phyloP scores from a whole-genome alignment of 2,888 invertebrate genomes.

The Leptinotarsa peninsularis region DNA sequence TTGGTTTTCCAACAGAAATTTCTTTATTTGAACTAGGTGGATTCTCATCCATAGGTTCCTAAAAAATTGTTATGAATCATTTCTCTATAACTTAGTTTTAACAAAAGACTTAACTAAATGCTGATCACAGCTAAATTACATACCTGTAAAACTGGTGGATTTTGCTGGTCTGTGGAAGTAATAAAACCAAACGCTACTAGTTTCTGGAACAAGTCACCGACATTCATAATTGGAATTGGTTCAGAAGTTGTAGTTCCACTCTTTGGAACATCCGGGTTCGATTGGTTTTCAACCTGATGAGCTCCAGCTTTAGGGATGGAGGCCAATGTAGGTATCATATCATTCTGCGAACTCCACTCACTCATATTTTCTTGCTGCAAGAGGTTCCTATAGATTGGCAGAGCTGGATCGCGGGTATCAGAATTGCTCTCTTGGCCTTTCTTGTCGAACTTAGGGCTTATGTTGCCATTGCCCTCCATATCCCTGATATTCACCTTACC shows the following conservation, averaged over 20 bases:
- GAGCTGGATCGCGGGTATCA: conserved; percentile 56
- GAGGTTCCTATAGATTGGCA: conserved; percentile 44
- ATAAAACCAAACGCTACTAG: conserved; percentile 88
- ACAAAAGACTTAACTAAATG: no score
- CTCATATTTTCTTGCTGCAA: not conserved
- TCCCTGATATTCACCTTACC: conserved; percentile 78
- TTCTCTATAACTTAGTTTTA: no score
- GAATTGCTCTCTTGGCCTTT: no score
- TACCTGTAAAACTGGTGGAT: conserved; percentile 28
- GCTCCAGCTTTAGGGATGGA: conserved; percentile 60
- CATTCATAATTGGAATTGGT: conserved; percentile 69
- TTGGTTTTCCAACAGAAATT: not conserved
- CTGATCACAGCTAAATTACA: no score
- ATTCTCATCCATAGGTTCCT: not conserved
- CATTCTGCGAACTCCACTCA: conserved; percentile 60
- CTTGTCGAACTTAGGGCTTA: conserved; percentile 33
- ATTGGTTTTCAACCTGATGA: conserved; percentile 68
- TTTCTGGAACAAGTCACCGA: conserved; percentile 87
- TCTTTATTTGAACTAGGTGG: not conserved
- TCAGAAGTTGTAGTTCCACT: conserved; percentile 36
- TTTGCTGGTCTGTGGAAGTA: conserved; percentile 56
- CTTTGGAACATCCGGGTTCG: conserved; percentile 7
- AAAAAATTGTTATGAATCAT: no score
- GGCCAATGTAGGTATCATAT: conserved; percentile 70
- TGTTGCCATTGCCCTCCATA: conserved; percentile 73